Evolutionary conservation across 64 coral and sea anemone species (phyloP), one percentile per base, ranked within the genome.

Genomic region (Stichodactyla mertensii): DNA sequence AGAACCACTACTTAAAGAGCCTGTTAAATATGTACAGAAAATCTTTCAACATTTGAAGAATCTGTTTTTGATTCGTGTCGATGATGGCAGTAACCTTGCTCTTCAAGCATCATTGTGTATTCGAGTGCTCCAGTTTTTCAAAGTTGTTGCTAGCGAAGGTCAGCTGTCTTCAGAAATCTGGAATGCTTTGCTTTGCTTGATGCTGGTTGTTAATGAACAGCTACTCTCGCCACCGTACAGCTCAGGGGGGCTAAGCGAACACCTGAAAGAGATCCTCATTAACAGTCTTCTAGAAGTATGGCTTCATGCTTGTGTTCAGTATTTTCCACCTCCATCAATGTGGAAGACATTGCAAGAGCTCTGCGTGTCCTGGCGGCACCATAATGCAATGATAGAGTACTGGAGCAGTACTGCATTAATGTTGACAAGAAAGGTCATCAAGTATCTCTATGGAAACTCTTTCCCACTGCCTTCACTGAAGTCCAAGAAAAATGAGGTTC

Each of bases 271-370:
- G 18, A 87, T 92, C 11, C 61, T 99, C 11, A 99, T 99, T 24
- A 89, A 89, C 87, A 89, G 94, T 74, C 77, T 99, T 14, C 69
- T 99, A 9, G 97, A 99, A 66, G 93, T 99, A 14, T 99, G 97
- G 97, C 84, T 99, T n/a, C 77, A 93, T 82, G 97, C 97, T 31
- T 88, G 97, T 52, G 70, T 85, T 20, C 88, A 94, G 78, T 91
- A 89, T 61, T 99, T 99, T 51, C 97, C 97, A 20, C 82, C 90
- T 6, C 97, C 97, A 0, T 92, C 97, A 4, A 84, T 95, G 77
- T 99, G 97, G 97, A 99, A 99, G 55, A 99, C 97, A 22, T 79
- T 99, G 52, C 93, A 99, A 88, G 97, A 99, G 70, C 74, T 99
- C 15, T 99, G 97, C 54, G 80, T 92, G 69, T 92, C 89, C 3